Evolutionary conservation across 2,113 vertebrate genomes (phyloP).

Genomic region (Helogale parvula): DNA sequence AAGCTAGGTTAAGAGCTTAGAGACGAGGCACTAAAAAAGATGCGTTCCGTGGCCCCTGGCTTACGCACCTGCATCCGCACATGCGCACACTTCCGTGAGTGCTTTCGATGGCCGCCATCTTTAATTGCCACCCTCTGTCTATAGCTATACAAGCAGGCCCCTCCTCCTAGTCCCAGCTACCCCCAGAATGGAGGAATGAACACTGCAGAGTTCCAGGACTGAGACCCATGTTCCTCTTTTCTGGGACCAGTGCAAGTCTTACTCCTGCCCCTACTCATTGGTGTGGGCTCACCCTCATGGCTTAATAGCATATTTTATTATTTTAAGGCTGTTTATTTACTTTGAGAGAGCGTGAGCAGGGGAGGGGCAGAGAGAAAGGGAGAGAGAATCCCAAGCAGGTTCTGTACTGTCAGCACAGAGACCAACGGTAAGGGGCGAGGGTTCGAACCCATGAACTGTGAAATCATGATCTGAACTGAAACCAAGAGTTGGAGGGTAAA

Average conservation of each 20-base stretch:
- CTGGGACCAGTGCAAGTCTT: not conserved
- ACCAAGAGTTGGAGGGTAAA: no score
- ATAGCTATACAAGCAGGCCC: not conserved
- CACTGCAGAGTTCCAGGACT: no score
- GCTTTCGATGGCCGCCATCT: not conserved
- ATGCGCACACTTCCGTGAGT: not conserved
- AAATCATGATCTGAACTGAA: no score
- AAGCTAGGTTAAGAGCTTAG: not conserved
- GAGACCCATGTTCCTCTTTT: accelerated
- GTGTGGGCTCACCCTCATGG: not conserved
- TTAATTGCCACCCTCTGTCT: not conserved
- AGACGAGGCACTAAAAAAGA: not conserved
- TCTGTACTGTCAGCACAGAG: no score
- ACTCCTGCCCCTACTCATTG: no score
- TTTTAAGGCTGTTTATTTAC: no score
- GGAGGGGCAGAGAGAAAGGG: no score
- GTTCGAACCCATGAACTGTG: no score
- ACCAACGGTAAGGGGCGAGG: no score
- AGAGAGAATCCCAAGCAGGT: no score
- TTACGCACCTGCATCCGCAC: accelerated
- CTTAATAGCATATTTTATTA: not conserved
- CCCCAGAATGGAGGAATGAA: not conserved
- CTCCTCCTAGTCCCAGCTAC: not conserved
- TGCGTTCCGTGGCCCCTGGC: not conserved
- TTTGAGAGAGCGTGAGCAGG: no score